Evolutionary conservation across 2,888 invertebrate genomes (phyloP), one percentile per base, ranked within the genome.

Genomic region (Agrypnus murinus): DNA sequence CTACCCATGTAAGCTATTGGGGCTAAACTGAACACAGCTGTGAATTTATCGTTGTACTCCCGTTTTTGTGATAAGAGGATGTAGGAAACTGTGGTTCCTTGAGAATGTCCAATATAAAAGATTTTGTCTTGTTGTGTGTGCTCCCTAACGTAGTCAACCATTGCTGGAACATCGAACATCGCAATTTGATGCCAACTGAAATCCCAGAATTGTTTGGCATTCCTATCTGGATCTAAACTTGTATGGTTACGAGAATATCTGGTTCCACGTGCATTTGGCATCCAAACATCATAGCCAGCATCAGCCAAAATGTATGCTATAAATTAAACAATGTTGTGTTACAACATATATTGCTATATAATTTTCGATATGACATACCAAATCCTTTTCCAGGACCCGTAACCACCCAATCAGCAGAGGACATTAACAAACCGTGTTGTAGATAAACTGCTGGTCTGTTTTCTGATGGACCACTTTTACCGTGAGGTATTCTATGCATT

Each of bases 111-210:
- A 8, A 63, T 1, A 17, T 63, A 63, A 19, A 63, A 38, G 12
- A 58, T 8, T 25, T 58, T 43, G 5, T 66, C 43, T 31, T 69
- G 59, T 6, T 69, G 53, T 2, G 62, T 71, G 17, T n/a, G 9
- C 10, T 32, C 76, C 0, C 91, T 83, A 10, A 90, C 87, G 78
- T 91, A 90, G 80, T 96, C 92, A 46, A 97, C 91, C 86, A 91
- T 92, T 0, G 92, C 89, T 0, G 95, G 94, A 34, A 96, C 81
- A 83, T 96, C 96, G 73, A 86, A 88, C 60, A 88, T 84, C 0
- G 92, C 93, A 82, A 95, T 93, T 80, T 94, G 92, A 80, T 95
- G 93, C 91, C 92, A 96, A 65, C 93, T 93, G 57, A 78, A 79
- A 46, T 76, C 71, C 78, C 78, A 78, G 65, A 77, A 78, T 46